phyloP scores from a whole-genome alignment of 2,797 vertebrate species.

The Pempheris klunzingeri region DNA sequence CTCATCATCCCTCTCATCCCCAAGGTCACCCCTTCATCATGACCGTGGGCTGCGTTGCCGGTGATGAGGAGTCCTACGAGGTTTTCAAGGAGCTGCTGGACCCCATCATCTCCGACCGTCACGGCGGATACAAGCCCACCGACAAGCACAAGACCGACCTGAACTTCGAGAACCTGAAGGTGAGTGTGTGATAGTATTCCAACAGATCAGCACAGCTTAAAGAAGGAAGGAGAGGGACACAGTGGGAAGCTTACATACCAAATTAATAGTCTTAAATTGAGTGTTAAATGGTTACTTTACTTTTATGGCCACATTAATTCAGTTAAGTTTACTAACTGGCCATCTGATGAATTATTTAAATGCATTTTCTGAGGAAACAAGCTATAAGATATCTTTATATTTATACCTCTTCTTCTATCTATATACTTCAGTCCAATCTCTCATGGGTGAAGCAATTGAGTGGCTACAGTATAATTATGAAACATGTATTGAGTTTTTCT shows the following conservation, averaged over 20 bases:
- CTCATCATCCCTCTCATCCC: neutral
- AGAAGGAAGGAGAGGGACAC: neutral
- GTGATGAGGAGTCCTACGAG: conserved; percentile 92
- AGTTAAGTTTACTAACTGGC: neutral
- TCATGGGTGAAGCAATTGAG: neutral
- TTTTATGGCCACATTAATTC: neutral
- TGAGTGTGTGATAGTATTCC: conserved; percentile 56
- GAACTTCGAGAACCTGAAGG: conserved; percentile 94
- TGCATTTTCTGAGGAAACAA: neutral
- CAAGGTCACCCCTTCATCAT: conserved; percentile 96
- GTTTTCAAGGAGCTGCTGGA: conserved; percentile 93
- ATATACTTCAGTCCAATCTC: neutral
- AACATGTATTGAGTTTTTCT: neutral
- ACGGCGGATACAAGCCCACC: conserved; percentile 92
- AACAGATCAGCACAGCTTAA: neutral
- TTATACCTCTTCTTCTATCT: neutral
- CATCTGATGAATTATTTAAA: neutral
- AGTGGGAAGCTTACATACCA: neutral
- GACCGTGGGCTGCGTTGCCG: conserved; percentile 95
- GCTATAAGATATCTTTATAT: neutral
- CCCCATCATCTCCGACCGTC: conserved; percentile 92
- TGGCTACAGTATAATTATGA: neutral
- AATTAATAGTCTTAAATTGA: neutral
- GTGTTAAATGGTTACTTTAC: neutral
- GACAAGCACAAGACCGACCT: conserved; percentile 96